Evolutionary conservation across 2,888 invertebrate genomes (phyloP), one percentile per base, ranked within the genome.

Genomic region (Mechanitis messenoides): DNA sequence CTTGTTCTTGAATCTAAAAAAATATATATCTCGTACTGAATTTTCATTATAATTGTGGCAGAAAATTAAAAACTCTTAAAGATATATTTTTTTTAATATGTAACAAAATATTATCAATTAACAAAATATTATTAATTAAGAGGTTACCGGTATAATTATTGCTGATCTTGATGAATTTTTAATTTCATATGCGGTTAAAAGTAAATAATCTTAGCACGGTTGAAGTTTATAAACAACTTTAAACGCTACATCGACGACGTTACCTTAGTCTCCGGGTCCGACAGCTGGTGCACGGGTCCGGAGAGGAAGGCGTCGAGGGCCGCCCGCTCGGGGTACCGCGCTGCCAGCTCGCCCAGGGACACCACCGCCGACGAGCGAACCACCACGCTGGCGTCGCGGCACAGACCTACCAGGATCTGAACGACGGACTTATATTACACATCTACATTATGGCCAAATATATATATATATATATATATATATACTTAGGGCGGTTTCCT

Each of bases 1-100:
- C 91, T 71, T 88, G 88, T 31, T 91, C 92, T 79, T 92, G 91
- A 1, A 92, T 82, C 84, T 92, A 79, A 0, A 64, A 65, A 54
- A 20, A 47, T n/a, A 56, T 45, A 55, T 33, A 38, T 47, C 11
- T 46, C 12, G 20, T 20, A 20, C 20, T 20, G 20, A 20, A 20
- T 20, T 20, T 20, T 20, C 20, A 20, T 20, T 20, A 46, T 9
- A 46, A 46, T 46, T 46, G 3, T 46, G 3, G 11, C 11, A 7
- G 46, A 46, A 46, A 3, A n/a, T 46, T 46, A 46, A 35, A 35
- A 35, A 35, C 20, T 20, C 20, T 20, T 20, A 20, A 20, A 20
- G 20, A 20, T 20, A 20, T 20, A 20, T 20, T 20, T 20, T 20
- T 20, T 0, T 20, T 20, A 20, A 20, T 20, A 20, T 20, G 20